Evolutionary conservation across 2,888 invertebrate species (phyloP).

Genomic region (Macrosiphum euphorbiae): DNA sequence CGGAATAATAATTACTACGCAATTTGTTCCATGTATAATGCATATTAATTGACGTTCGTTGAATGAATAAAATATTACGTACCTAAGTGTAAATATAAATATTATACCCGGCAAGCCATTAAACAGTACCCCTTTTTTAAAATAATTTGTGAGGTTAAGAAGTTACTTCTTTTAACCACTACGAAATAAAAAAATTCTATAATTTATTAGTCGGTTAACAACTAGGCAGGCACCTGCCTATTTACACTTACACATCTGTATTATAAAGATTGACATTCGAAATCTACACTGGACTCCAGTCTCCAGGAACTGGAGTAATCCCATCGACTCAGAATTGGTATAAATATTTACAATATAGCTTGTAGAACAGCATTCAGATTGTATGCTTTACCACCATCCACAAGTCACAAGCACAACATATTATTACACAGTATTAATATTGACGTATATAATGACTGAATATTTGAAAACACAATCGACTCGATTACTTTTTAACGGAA

Average conservation of each 20-base stretch:
- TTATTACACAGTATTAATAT: background rate
- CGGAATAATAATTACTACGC: background rate
- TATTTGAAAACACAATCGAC: background rate
- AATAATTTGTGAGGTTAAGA: background rate
- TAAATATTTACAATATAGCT: background rate
- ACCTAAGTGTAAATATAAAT: background rate
- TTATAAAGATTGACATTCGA: background rate
- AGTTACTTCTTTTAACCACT: background rate
- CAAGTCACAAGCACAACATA: background rate
- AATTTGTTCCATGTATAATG: background rate
- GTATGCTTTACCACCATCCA: background rate
- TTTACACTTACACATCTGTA: background rate
- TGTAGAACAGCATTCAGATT: background rate
- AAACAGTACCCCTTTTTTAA: background rate
- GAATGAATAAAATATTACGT: background rate
- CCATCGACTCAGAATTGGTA: background rate
- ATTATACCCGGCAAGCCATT: background rate
- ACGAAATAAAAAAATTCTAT: background rate
- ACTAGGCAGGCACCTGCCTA: background rate
- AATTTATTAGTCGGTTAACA: background rate
- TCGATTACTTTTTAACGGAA: slow-evolving; percentile 23
- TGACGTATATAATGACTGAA: background rate
- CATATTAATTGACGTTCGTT: background rate
- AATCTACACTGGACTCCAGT: background rate
- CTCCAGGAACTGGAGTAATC: background rate